Conservation (phyloP, 2,113 vertebrate species). For the Crotalus helleri region DNA sequence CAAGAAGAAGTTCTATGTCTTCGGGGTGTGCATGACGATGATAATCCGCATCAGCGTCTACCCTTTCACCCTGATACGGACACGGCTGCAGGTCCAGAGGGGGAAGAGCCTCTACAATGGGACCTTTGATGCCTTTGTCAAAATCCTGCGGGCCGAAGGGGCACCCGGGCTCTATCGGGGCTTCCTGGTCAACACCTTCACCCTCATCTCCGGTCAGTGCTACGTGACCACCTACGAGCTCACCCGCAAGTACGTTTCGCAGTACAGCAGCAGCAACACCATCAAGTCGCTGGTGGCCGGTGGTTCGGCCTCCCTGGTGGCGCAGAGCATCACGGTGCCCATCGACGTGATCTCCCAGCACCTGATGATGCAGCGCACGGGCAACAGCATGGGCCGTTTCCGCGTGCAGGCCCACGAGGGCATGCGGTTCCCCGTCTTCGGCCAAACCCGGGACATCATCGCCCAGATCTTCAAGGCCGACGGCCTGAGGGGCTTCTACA, state of each 20-base stretch:
- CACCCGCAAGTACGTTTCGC: slow-evolving; percentile 84
- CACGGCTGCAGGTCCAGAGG: slow-evolving; percentile 89
- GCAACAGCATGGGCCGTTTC: slow-evolving; percentile 85
- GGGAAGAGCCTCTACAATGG: slow-evolving; percentile 89
- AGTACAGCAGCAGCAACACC: slow-evolving; percentile 84
- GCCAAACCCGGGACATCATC: slow-evolving; percentile 87
- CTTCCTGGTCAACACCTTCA: slow-evolving; percentile 93
- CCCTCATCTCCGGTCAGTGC: slow-evolving; percentile 89
- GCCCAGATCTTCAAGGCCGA: slow-evolving; percentile 87
- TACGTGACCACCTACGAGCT: slow-evolving; percentile 96
- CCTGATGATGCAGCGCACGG: slow-evolving; percentile 92
- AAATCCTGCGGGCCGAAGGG: slow-evolving; percentile 86
- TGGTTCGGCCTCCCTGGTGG: slow-evolving; percentile 88
- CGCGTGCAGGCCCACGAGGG: slow-evolving; percentile 64
- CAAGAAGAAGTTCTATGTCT: slow-evolving; percentile 94
- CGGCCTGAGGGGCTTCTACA: slow-evolving; percentile 88
- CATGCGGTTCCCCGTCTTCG: slow-evolving; percentile 73
- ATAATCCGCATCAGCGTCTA: slow-evolving; percentile 91
- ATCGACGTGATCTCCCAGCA: slow-evolving; percentile 95
- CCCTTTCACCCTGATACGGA: slow-evolving; percentile 91
- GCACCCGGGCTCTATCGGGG: slow-evolving; percentile 85
- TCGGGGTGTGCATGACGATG: slow-evolving; percentile 93
- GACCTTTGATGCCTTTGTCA: slow-evolving; percentile 88
- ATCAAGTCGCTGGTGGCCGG: slow-evolving; percentile 92
- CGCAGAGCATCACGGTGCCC: slow-evolving; percentile 96